A percentile compares a stretch with the other conserved stretches of the same genome.
Conservation (phyloP, 2,797 vertebrate species). For the Acomys russatus region DNA sequence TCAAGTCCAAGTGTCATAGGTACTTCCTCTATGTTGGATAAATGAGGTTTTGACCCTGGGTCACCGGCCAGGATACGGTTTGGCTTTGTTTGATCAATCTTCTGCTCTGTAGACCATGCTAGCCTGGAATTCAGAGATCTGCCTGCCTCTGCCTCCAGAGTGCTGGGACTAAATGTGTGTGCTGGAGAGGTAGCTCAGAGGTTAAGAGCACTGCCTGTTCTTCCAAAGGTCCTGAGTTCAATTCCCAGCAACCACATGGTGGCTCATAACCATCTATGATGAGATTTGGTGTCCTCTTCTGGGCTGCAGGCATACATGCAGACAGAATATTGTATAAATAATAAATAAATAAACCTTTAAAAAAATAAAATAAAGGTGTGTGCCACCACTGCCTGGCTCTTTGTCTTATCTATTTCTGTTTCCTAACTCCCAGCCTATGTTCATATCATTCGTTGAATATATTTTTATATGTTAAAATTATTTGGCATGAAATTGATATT, state of each 20-base stretch:
- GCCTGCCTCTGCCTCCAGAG: background rate
- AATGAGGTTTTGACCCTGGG: background rate
- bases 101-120: background rate
- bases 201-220: background rate
- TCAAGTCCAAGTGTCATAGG: background rate
- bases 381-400: background rate
- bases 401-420: background rate
- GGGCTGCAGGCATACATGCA: too few relatives aligned
- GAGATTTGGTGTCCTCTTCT: too few relatives aligned
- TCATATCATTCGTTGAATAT: background rate
- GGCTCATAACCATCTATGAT: too few relatives aligned
- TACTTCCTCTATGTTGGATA: background rate
- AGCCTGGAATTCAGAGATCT: background rate
- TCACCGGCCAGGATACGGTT: background rate
- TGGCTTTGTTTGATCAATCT: background rate
- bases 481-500: conserved; percentile 14
- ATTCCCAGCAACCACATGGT: too few relatives aligned
- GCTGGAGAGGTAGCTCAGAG: too few relatives aligned
- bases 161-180: background rate
- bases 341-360: too few relatives aligned
- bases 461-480: background rate
- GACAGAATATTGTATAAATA: too few relatives aligned
- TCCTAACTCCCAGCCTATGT: background rate
- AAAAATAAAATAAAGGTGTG: background rate
- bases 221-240: too few relatives aligned